Conservation (phyloP, 1,140 invertebrate species). For the Drosophila seguyi region DNA sequence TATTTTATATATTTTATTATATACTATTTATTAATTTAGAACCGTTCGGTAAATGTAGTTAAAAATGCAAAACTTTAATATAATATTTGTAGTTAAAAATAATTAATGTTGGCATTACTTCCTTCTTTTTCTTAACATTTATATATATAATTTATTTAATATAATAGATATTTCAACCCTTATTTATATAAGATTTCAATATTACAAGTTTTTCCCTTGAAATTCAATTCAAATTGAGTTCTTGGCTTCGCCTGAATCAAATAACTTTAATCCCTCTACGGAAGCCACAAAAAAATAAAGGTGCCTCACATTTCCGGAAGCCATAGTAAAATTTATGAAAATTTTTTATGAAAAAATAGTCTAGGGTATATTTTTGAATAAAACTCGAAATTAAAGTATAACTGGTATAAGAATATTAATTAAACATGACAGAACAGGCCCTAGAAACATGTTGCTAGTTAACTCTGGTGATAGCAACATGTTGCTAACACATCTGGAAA, state of each 20-base stretch:
- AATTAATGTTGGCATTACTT: no score
- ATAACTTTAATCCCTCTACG: slow-evolving; percentile 11
- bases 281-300: slow-evolving; percentile 13
- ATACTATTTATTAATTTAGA: no score
- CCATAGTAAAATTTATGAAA: slow-evolving; percentile 9
- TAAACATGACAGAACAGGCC: not conserved
- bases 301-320: not conserved
- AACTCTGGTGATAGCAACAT: not conserved
- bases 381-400: not conserved
- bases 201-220: not conserved
- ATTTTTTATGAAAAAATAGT: no score
- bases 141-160: no score
- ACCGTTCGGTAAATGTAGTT: no score
- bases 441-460: not conserved
- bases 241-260: not conserved
- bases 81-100: no score
- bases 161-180: no score
- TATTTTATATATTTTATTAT: no score
- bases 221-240: not conserved
- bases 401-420: not conserved
- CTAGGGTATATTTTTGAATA: no score
- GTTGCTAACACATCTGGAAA: not conserved
- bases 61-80: no score
- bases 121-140: not conserved
- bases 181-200: no score